These are phyloP conservation scores for Gallinago undulata DNA, from an alignment of 2,113 vertebrate species.

Conservation along the genomic window DNA sequence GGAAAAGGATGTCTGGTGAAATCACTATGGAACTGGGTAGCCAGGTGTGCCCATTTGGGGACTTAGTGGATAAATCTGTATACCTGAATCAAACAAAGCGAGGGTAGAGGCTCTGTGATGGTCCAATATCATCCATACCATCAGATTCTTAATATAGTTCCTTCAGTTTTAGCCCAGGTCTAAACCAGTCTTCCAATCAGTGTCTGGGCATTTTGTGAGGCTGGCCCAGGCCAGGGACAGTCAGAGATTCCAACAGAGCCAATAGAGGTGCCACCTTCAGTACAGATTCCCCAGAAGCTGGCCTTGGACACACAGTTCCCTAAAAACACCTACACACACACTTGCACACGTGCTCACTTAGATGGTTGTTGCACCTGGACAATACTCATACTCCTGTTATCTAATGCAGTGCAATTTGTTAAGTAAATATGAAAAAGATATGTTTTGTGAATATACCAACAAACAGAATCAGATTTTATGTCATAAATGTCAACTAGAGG, in stretches of 20 bases:
- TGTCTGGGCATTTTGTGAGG: neutral
- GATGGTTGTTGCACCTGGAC: too few relatives aligned
- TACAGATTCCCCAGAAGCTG: neutral
- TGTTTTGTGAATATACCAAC: neutral
- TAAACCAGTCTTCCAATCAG: neutral
- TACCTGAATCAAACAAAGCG: neutral
- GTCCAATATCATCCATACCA: neutral
- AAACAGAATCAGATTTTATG: neutral
- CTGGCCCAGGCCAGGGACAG: neutral
- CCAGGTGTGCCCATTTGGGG: neutral
- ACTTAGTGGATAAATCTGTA: neutral
- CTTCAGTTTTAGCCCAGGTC: neutral
- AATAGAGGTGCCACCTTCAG: rapidly evolving
- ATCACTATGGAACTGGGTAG: neutral
- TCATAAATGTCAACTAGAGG: neutral
- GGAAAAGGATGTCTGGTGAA: neutral
- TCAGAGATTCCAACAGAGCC: neutral
- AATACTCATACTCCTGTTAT: neutral
- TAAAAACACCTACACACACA: neutral
- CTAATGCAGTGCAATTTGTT: neutral
- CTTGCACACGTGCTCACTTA: neutral
- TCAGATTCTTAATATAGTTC: neutral
- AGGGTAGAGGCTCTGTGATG: neutral
- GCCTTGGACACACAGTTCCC: neutral
- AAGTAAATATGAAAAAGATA: neutral